Conservation (phyloP, 1,140 invertebrate species). For the Heliconius eleuchia region DNA sequence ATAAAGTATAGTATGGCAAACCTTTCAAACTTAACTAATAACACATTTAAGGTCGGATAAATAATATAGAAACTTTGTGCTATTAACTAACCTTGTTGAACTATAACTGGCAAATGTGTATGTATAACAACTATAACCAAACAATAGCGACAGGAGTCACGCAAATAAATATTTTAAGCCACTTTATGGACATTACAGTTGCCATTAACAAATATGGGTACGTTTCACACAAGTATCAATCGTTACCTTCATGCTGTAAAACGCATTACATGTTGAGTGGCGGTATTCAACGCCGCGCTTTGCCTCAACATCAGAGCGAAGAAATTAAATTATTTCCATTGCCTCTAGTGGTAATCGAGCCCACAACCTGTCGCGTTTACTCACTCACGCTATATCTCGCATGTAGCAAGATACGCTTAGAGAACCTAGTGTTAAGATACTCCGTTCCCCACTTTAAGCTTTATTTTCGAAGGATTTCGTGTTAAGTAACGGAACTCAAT, state of each 20-base stretch:
- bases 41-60: not conserved
- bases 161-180: not conserved
- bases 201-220: not conserved
- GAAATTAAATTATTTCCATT: too few species aligned
- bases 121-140: not conserved
- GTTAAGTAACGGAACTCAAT: too few species aligned
- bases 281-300: too few species aligned
- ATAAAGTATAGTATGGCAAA: not conserved
- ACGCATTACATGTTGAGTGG: too few species aligned
- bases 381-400: too few species aligned
- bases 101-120: not conserved
- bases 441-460: too few species aligned
- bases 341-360: too few species aligned
- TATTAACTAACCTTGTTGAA: not conserved
- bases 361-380: too few species aligned
- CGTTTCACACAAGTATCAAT: not conserved
- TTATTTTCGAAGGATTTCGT: too few species aligned
- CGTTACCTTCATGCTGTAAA: not conserved
- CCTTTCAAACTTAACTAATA: conserved; percentile 8
- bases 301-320: too few species aligned
- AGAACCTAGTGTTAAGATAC: too few species aligned
- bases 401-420: too few species aligned
- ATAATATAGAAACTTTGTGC: conserved; percentile 4
- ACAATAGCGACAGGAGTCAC: not conserved
- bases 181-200: not conserved